Evolutionary conservation across 1,140 invertebrate species (phyloP).

Genomic region (Formica exsecta): DNA sequence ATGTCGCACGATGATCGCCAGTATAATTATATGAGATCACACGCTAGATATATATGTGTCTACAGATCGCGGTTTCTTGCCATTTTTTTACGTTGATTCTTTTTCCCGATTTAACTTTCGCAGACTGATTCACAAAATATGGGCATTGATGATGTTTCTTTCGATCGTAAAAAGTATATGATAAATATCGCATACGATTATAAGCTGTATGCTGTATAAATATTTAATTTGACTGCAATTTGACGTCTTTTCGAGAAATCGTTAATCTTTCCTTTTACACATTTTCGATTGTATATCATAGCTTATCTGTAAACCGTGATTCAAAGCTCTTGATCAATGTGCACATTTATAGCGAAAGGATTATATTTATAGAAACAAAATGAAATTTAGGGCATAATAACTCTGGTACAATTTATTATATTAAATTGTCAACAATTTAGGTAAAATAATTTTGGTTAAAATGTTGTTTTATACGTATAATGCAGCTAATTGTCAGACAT

Average conservation of each 20-base stretch:
- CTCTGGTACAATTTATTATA: neutral
- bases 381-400: neutral
- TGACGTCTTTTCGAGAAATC: neutral
- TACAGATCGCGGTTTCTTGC: neutral
- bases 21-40: constrained; percentile 32
- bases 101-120: neutral
- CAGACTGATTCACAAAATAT: neutral
- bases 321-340: neutral
- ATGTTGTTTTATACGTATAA: neutral
- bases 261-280: neutral
- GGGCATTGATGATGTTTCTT: neutral
- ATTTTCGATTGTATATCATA: neutral
- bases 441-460: neutral
- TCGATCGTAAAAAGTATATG: neutral
- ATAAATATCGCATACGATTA: neutral
- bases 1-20: constrained; percentile 7
- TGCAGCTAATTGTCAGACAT: neutral
- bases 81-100: neutral
- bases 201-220: neutral
- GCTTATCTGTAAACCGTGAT: neutral
- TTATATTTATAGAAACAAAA: neutral
- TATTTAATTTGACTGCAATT: neutral
- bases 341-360: neutral
- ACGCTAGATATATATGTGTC: neutral
- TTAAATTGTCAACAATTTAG: neutral